These are phyloP conservation scores for Rachycentron canadum DNA, from an alignment of 2,797 vertebrate genomes.

Conservation along the genomic window DNA sequence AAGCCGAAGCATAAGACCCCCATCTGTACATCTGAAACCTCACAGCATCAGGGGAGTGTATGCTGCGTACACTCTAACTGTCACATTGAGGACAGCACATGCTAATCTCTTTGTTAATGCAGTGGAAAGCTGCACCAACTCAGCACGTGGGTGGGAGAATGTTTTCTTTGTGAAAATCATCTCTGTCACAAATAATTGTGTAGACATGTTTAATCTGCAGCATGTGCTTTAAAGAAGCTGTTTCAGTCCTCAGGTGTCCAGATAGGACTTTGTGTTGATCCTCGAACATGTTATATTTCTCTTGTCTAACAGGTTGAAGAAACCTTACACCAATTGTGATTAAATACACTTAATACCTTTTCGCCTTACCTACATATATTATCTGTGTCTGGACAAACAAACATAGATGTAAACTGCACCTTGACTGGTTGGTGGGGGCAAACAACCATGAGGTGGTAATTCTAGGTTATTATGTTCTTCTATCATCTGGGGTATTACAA, in stretches of 20 bases:
- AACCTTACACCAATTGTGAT: neutral
- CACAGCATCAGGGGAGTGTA: neutral
- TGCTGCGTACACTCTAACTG: conserved; percentile 15
- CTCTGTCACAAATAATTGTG: neutral
- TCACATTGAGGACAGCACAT: conserved; percentile 15
- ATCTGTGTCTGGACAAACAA: too few relatives aligned
- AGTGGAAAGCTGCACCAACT: conserved; percentile 14
- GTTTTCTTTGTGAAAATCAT: conserved; percentile 4
- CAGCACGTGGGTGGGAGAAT: neutral
- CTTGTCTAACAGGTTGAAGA: too few relatives aligned
- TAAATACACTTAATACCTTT: neutral
- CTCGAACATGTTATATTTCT: neutral
- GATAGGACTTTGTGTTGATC: neutral
- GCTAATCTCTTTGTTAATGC: conserved; percentile 43
- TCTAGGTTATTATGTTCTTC: neutral
- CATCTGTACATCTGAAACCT: neutral
- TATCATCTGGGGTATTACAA: conserved; percentile 12
- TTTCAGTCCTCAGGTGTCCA: conserved; percentile 11
- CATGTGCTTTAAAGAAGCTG: conserved; percentile 2
- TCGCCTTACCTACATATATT: too few relatives aligned
- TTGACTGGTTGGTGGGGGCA: too few relatives aligned
- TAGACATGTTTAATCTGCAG: neutral
- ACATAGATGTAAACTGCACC: too few relatives aligned
- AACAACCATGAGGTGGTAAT: neutral
- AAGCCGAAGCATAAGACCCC: conserved; percentile 29